These are phyloP conservation scores for Balaenoptera acutorostrata DNA, from an alignment of 2,113 vertebrate genomes.

Conservation along the genomic window DNA sequence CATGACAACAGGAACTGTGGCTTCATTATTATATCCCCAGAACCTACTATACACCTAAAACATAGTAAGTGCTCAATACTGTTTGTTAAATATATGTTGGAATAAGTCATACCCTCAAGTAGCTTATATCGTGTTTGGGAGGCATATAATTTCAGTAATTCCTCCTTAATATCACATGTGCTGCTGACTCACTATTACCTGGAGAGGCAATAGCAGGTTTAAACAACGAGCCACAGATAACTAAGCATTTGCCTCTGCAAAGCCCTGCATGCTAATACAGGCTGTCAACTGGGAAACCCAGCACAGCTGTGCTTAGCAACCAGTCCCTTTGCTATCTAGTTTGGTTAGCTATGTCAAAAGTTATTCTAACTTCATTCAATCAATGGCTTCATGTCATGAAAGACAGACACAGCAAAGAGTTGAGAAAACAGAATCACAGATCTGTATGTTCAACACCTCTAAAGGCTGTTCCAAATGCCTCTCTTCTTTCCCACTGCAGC, in stretches of 20 bases:
- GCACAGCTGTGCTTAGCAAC: constrained; percentile 65
- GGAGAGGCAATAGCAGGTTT: neutral
- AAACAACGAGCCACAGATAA: constrained; percentile 28
- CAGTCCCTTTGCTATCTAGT: constrained; percentile 67
- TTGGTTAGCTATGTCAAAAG: constrained; percentile 66
- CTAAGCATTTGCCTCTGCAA: constrained; percentile 36
- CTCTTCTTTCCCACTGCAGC: constrained; percentile 28
- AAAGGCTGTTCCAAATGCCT: neutral
- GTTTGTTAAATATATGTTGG: neutral
- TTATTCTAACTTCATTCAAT: constrained; percentile 70
- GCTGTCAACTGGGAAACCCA: constrained; percentile 46
- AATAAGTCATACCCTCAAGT: neutral
- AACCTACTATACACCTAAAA: neutral
- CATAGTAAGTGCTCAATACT: neutral
- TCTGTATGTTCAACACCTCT: neutral
- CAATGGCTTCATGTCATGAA: constrained; percentile 47
- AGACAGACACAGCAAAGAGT: constrained; percentile 32
- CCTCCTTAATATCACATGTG: neutral
- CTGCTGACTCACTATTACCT: neutral
- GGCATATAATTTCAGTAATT: neutral
- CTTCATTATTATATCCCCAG: neutral
- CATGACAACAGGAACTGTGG: neutral
- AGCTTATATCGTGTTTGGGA: neutral
- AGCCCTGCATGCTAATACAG: constrained; percentile 30
- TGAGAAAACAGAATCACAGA: constrained; percentile 17